Conservation (phyloP, 2,888 invertebrate genomes). For the Cantharis rustica region DNA sequence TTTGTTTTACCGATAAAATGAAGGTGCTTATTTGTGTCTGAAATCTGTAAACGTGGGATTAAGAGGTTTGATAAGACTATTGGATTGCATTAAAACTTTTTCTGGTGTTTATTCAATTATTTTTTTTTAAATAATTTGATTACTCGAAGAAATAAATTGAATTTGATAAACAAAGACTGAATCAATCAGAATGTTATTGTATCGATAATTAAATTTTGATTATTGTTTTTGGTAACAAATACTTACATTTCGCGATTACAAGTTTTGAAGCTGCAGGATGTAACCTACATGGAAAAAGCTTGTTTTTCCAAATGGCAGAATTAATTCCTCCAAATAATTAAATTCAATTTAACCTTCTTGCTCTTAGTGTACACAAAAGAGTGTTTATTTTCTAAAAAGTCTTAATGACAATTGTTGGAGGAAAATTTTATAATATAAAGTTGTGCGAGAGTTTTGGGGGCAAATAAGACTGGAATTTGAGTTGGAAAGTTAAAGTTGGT, state of each 20-base stretch:
- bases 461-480: conserved; percentile 41
- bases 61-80: not conserved
- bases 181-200: not conserved
- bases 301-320: not conserved
- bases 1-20: no score
- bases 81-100: not conserved
- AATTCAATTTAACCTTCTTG: not conserved
- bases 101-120: not conserved
- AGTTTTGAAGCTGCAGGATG: not conserved
- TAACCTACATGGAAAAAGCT: no score
- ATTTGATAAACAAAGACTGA: not conserved
- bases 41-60: no score
- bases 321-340: not conserved
- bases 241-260: not conserved
- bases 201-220: not conserved
- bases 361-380: conserved; percentile 1
- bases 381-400: conserved; percentile 15
- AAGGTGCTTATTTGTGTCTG: no score
- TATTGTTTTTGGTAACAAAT: not conserved
- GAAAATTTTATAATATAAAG: conserved; percentile 37
- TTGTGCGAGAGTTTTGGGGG: conserved; percentile 37
- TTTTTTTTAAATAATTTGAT: not conserved
- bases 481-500: conserved; percentile 31
- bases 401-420: conserved; percentile 43
- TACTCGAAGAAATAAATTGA: not conserved